Conservation (phyloP, 2,797 vertebrate genomes). For the Crenichthys baileyi region DNA sequence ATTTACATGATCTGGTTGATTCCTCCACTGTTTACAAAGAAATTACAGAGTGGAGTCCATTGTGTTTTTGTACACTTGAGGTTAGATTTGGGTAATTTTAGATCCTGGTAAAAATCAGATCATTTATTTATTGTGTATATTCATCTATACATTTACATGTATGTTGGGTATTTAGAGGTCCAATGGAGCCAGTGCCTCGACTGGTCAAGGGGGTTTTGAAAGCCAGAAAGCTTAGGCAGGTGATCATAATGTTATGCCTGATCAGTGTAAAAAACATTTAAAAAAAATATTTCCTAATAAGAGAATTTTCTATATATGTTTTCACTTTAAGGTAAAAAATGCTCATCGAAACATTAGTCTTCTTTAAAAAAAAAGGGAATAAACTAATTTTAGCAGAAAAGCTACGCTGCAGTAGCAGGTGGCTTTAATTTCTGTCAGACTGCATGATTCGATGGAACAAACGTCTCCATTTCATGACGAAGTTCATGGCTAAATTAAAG, state of each 20-base stretch:
- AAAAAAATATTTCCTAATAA: neutral
- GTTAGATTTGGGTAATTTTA: neutral
- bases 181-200: neutral
- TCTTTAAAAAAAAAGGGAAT: neutral
- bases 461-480: conserved; percentile 7
- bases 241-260: neutral
- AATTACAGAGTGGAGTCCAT: neutral
- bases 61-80: neutral
- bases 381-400: neutral
- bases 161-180: neutral
- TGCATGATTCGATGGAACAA: conserved; percentile 19
- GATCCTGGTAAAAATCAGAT: neutral
- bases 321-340: neutral
- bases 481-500: conserved; percentile 2
- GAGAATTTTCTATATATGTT: neutral
- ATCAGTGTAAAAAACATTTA: neutral
- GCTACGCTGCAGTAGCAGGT: neutral
- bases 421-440: conserved; percentile 1
- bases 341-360: neutral
- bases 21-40: neutral
- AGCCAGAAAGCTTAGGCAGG: neutral
- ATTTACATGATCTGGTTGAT: neutral
- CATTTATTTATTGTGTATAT: neutral
- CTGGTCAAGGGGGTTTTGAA: neutral
- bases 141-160: neutral